phyloP scores from a whole-genome alignment of 2,888 invertebrate genomes.

The Rhingia campestris region DNA sequence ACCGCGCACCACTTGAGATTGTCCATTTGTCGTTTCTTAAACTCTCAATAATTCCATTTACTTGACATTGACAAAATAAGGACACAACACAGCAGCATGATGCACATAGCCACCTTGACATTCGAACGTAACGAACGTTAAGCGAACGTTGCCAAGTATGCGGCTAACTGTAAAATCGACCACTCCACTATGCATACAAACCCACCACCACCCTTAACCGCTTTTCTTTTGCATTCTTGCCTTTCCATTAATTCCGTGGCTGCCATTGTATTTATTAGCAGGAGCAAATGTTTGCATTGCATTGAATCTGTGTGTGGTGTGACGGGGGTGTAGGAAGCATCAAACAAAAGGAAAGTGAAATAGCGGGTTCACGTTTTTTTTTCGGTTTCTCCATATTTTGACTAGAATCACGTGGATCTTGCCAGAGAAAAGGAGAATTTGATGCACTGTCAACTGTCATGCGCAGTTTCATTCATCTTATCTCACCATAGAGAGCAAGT shows the following conservation, averaged over 20 bases:
- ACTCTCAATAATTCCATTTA: conserved; percentile 61
- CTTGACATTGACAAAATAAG: conserved; percentile 63
- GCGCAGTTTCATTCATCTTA: conserved; percentile 59
- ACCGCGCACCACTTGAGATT: conserved; percentile 18
- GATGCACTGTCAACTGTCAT: conserved; percentile 21
- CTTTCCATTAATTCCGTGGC: conserved; percentile 62
- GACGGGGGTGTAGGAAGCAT: not conserved
- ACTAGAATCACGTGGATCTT: conserved; percentile 35
- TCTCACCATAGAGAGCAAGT: not conserved
- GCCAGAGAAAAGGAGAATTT: not conserved
- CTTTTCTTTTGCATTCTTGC: conserved; percentile 36
- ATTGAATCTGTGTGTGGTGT: conserved; percentile 26
- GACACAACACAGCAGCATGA: conserved; percentile 22
- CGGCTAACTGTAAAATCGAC: not conserved
- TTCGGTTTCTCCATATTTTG: not conserved
- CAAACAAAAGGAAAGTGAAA: conserved; percentile 6
- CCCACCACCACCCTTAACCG: not conserved
- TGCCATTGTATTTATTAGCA: conserved; percentile 65
- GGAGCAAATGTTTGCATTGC: conserved; percentile 67
- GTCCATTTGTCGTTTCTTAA: conserved; percentile 51
- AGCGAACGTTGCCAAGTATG: conserved; percentile 5
- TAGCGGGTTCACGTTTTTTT: not conserved
- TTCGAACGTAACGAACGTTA: conserved; percentile 44
- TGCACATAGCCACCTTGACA: conserved; percentile 59
- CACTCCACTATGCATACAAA: not conserved